Base-by-base conservation (phyloP, 1,140 invertebrate genomes). In the Popillia japonica region DNA sequence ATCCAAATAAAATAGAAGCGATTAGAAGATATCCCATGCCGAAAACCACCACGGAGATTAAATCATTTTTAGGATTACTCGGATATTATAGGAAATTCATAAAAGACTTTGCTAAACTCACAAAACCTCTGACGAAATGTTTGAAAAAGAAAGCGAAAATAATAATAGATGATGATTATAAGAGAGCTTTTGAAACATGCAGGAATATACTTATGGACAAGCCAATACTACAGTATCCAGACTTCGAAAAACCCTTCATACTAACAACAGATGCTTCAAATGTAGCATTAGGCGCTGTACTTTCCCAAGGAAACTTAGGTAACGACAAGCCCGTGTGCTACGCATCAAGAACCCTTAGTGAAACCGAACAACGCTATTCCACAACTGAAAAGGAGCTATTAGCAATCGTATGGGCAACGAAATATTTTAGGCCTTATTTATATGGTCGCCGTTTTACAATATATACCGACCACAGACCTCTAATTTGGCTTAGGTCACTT, bases 261-360 rank as follows among this genome's bases (percentile, higher is more conserved):
- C 11, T 77, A 34, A n/a, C n/a, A 61, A 64, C 76, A 9, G 68
- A 78, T 48, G 90, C 75, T 84, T 75, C 74, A 23, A 48, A 75
- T 17, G 22, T 87, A 7, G 86, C 83, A 7, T 84, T 86, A 44
- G 80, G 87, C 79, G 80, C 91, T 14, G 83, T 87, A 6, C 79
- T 88, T 17, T 91, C 89, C 89, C 41, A 90, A n/a, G 83, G 86
- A 17, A 75, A 42, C 48, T 14, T 55, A 75, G 41, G 17, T 14
- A 75, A 22, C 20, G 76, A 81, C 40, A 68, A 83, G 23, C 85
- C 83, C n/a, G 78, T 88, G 9, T 81, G 83, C n/a, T 87, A 84
- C 82, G 82, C 84, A 9, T 83, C 78, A 6, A 73, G 83, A 76
- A 73, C 81, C 4, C 77, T 88, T 0, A 82, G 72, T 8, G 11